These are phyloP conservation scores for Xanthorhoe spadicearia DNA, from an alignment of 2,888 invertebrate genomes.

Conservation along the genomic window DNA sequence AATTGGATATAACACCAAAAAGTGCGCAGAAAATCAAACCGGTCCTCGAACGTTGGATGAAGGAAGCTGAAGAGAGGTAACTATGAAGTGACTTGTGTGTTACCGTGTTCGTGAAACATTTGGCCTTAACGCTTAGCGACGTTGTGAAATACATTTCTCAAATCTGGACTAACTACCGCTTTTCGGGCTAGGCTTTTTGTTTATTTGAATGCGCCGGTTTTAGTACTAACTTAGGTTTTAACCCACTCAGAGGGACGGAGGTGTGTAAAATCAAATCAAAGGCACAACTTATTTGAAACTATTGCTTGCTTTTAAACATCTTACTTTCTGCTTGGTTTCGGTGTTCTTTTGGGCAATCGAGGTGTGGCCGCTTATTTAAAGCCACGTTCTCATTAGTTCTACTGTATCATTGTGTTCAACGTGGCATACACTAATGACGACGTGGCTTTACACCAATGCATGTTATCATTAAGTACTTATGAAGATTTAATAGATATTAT, in stretches of 20 bases:
- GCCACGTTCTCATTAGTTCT: constrained; percentile 1
- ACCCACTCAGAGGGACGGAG: constrained; percentile 23
- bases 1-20: constrained; percentile 99
- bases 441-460: constrained; percentile 35
- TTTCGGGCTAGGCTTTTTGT: constrained; percentile 70
- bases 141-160: constrained; percentile 80
- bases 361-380: constrained; percentile 33
- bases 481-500: background rate
- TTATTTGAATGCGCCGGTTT: constrained; percentile 54
- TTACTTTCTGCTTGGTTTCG: constrained; percentile 38
- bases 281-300: background rate
- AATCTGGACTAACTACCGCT: constrained; percentile 84
- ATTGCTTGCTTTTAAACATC: constrained; percentile 1
- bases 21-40: constrained; percentile 99
- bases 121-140: constrained; percentile 82
- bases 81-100: constrained; percentile 80
- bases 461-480: constrained; percentile 31
- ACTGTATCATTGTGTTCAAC: background rate
- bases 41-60: constrained; percentile 99
- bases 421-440: background rate
- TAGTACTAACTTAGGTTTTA: constrained; percentile 45
- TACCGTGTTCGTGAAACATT: constrained; percentile 80
- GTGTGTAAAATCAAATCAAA: constrained; percentile 7
- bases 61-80: constrained; percentile 98
- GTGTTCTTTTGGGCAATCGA: constrained; percentile 38